phyloP scores from a whole-genome alignment of 2,888 invertebrate species.

The Oegoconia quadripuncta region DNA sequence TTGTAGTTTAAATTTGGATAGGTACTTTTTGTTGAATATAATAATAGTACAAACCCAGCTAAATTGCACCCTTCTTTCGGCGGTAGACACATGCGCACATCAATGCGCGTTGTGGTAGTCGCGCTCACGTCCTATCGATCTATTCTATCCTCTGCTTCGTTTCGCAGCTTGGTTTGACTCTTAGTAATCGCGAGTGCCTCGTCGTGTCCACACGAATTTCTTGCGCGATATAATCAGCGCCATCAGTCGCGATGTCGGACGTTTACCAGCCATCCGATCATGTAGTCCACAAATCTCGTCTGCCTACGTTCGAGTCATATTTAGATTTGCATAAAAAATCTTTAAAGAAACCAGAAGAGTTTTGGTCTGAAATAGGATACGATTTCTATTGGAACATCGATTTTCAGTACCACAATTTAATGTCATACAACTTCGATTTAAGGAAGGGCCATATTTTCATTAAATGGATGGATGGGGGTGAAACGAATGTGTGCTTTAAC shows the following conservation, averaged over 20 bases:
- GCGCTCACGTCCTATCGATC: conserved; percentile 11
- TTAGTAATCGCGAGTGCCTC: conserved; percentile 37
- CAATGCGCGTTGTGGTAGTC: too few species aligned
- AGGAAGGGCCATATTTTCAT: conserved; percentile 93
- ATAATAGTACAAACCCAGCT: too few species aligned
- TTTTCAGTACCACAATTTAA: conserved; percentile 85
- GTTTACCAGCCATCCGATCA: conserved; percentile 80
- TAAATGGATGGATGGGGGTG: conserved; percentile 97
- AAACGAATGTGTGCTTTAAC: conserved; percentile 98
- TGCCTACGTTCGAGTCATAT: conserved; percentile 83
- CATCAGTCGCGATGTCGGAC: conserved; percentile 79
- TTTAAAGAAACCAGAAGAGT: conserved; percentile 91
- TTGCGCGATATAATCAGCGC: conserved; percentile 26
- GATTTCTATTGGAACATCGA: conserved; percentile 96
- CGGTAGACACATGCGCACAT: too few species aligned
- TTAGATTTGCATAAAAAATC: conserved; percentile 90
- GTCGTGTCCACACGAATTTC: conserved; percentile 18
- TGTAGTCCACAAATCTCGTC: conserved; percentile 83
- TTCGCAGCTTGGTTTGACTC: too few species aligned
- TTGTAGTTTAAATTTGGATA: too few species aligned
- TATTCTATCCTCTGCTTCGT: too few species aligned
- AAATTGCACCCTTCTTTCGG: too few species aligned
- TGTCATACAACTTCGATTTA: conserved; percentile 94
- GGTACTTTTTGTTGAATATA: too few species aligned
- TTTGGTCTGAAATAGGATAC: conserved; percentile 96